Evolutionary conservation across 2,113 vertebrate genomes (phyloP), one percentile per base, ranked within the genome.

Genomic region (Hippocampus abdominalis): DNA sequence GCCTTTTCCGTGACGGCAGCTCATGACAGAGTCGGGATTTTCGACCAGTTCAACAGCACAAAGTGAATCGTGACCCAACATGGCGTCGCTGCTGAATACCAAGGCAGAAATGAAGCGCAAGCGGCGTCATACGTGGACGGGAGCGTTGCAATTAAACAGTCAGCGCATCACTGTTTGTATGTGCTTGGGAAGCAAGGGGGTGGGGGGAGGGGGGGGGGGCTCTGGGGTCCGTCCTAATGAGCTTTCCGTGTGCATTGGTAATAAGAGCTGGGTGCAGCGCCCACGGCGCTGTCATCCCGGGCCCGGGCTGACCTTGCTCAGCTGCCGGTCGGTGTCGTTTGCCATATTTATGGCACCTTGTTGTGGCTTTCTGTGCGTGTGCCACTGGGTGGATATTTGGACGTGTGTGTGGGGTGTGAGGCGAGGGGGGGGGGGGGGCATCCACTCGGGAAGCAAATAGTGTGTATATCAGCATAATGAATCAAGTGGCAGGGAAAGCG

Each of bases 401-500:
- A 80, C 86, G 87, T 76, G 87, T 80, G 83, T 84, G 86, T 82
- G 84, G 89, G 85, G 87, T 76, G 88, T 84, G 78, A 84, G 86
- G 83, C 83, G 89, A 84, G 86, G 76, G 85, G 79, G 85, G 85
- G 83, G 83, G 88, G 84, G 86, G 78, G 89, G 89, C 82, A 87
- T 84, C 87, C 84, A 86, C 85, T 90, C 90, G 88, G 89, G 87
- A 91, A 92, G 90, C 90, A 91, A 92, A 92, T 90, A 90, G 89
- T 92, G 88, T 92, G 90, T 88, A 91, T 92, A 92, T 92, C 91
- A 93, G 91, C 92, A 93, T 92, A 93, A 93, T 92, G 91, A 92
- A 92, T 91, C 89, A 91, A 89, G 88, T 86, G 88, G 80, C 75
- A 77, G 80, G 82, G 81, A 80, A 72, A 73, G 78, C 76, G 81